phyloP scores from a whole-genome alignment of 2,888 invertebrate species.

The Eupithecia pulchellata region DNA sequence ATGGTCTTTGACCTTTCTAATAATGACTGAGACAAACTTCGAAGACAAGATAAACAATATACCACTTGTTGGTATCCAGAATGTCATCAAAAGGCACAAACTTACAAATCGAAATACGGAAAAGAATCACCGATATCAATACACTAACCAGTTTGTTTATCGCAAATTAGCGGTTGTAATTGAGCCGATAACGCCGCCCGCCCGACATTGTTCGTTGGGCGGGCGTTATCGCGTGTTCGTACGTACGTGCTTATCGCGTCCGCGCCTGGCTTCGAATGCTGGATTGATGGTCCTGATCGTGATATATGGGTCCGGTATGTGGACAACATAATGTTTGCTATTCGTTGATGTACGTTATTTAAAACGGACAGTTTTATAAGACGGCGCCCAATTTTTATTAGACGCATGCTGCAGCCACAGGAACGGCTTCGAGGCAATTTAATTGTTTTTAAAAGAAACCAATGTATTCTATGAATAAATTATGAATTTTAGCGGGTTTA shows the following conservation, averaged over 20 bases:
- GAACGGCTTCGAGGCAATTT: neutral
- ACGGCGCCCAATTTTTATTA: neutral
- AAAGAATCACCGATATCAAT: neutral
- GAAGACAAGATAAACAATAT: neutral
- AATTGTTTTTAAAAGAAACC: neutral
- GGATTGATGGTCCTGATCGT: constrained; percentile 7
- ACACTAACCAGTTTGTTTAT: constrained; percentile 8
- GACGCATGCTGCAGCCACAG: neutral
- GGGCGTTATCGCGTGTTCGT: constrained; percentile 26
- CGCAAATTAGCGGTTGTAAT: constrained; percentile 27
- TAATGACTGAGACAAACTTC: neutral
- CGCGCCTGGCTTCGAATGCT: constrained; percentile 7
- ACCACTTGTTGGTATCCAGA: neutral
- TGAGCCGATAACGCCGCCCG: constrained; percentile 1
- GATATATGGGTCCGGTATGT: neutral
- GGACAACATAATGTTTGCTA: constrained; percentile 4
- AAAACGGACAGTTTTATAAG: too few species aligned
- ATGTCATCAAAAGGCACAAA: neutral
- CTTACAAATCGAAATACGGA: neutral
- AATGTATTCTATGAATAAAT: too few species aligned
- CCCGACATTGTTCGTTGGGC: neutral
- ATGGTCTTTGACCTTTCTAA: neutral
- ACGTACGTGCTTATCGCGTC: constrained; percentile 26
- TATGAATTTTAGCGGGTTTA: too few species aligned
- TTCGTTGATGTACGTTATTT: neutral